Evolutionary conservation across 2,888 invertebrate species (phyloP).

Genomic region (Salticus scenicus): DNA sequence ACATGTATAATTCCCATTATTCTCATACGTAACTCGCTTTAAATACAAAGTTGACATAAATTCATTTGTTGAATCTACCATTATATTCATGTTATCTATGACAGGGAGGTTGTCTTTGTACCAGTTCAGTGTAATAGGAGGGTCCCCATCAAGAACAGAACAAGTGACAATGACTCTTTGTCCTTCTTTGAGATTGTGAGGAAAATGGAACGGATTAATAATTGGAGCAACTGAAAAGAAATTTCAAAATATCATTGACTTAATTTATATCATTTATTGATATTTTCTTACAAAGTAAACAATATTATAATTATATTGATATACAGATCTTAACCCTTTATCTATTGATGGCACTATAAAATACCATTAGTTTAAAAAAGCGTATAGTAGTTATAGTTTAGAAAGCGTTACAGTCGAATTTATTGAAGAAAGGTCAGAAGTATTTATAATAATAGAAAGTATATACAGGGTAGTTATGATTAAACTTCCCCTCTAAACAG

Average conservation of each 20-base stretch:
- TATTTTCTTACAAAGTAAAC: no score
- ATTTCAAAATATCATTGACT: not conserved
- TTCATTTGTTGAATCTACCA: slow-evolving; percentile 64
- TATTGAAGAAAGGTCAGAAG: no score
- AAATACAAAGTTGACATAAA: slow-evolving; percentile 72
- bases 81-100: slow-evolving; percentile 33
- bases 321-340: no score
- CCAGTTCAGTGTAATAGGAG: slow-evolving; percentile 76
- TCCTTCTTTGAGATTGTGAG: slow-evolving; percentile 75
- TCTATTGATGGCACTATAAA: no score
- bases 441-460: no score
- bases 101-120: slow-evolving; percentile 77
- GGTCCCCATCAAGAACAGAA: slow-evolving; percentile 74
- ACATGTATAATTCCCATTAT: slow-evolving; percentile 71
- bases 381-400: no score
- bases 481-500: no score
- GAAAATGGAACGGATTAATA: slow-evolving; percentile 78
- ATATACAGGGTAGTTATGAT: no score
- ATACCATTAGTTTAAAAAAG: no score
- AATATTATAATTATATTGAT: no score
- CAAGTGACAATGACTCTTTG: slow-evolving; percentile 78
- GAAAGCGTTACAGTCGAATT: no score
- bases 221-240: slow-evolving; percentile 77
- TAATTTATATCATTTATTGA: no score
- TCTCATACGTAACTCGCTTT: slow-evolving; percentile 68